These are phyloP conservation scores for Microtus pennsylvanicus DNA, from an alignment of 2,113 vertebrate species.

Conservation along the genomic window DNA sequence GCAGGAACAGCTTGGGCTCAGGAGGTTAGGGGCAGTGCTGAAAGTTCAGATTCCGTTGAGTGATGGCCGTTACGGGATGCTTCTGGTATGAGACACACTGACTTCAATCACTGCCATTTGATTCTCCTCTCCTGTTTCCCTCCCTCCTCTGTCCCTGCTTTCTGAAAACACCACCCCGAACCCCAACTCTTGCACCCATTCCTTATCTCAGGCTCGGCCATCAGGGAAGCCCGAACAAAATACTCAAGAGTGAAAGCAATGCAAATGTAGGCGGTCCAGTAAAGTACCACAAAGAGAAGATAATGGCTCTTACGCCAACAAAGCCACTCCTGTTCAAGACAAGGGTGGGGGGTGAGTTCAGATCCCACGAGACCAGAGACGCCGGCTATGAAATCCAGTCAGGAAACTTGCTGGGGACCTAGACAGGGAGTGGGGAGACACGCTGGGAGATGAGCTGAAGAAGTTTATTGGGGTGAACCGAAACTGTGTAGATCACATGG, in stretches of 20 bases:
- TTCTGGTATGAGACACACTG: background rate
- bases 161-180: background rate
- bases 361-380: background rate
- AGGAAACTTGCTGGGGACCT: background rate
- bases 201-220: background rate
- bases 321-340: background rate
- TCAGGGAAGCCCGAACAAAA: background rate
- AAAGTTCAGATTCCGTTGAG: accelerated
- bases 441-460: background rate
- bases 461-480: background rate
- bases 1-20: background rate
- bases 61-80: background rate
- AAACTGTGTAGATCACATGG: background rate
- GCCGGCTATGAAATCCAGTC: background rate
- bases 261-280: background rate
- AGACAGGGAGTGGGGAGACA: too few species aligned
- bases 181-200: background rate
- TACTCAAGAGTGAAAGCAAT: background rate
- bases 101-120: background rate
- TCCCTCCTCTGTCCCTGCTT: background rate
- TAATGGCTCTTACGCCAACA: too few species aligned
- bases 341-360: background rate
- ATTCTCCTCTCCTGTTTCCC: background rate
- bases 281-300: too few species aligned
- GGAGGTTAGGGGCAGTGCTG: background rate